A percentile compares a stretch with the other conserved stretches of the same genome.
These are phyloP conservation scores for Biston betularia DNA, from an alignment of 2,888 invertebrate species.

Conservation along the genomic window DNA sequence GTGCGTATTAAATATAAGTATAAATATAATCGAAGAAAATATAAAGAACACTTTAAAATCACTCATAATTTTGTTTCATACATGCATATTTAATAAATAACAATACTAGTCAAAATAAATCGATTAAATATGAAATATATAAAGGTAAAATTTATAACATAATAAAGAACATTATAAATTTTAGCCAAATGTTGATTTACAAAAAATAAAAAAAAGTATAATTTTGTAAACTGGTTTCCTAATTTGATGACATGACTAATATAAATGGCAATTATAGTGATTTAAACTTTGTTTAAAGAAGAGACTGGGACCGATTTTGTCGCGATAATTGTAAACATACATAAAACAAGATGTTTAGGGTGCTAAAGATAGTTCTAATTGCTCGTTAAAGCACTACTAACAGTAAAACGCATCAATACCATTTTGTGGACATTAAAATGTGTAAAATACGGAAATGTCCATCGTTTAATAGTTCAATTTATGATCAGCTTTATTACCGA, in stretches of 20 bases:
- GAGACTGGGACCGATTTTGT: constrained; percentile 50
- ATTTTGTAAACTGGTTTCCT: not conserved
- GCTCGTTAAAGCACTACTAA: constrained; percentile 57
- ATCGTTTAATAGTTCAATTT: constrained; percentile 32
- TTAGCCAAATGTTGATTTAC: no score
- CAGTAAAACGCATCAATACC: constrained; percentile 42
- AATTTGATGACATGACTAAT: not conserved
- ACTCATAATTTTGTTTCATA: no score
- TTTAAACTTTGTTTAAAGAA: constrained; percentile 1
- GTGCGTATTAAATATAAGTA: no score
- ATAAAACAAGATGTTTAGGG: constrained; percentile 56
- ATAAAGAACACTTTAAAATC: no score
- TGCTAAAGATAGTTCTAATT: constrained; percentile 52
- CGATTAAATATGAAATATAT: no score
- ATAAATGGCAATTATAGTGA: not conserved
- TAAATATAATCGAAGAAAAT: no score
- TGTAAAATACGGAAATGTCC: constrained; percentile 40
- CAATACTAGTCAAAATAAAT: no score
- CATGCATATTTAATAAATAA: no score
- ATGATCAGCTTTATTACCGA: constrained; percentile 30
- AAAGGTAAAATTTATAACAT: no score
- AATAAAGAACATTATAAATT: no score
- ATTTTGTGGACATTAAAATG: constrained; percentile 36
- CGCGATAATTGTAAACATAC: constrained; percentile 59
- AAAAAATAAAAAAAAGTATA: no score